Evolutionary conservation across 1,140 invertebrate species (phyloP).

Genomic region (Melanaphis sacchari): DNA sequence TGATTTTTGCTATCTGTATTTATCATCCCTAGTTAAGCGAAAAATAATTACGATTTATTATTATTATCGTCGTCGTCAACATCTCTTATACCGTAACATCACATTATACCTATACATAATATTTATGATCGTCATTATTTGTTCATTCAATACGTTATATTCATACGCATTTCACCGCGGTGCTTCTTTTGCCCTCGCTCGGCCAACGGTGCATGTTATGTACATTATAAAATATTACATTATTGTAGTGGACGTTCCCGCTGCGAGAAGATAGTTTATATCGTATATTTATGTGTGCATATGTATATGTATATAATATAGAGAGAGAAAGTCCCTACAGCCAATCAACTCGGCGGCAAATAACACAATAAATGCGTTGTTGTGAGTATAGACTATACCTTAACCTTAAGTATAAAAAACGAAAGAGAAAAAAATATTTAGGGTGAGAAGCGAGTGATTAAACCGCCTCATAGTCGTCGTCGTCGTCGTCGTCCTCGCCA

Average conservation of each 20-base stretch:
- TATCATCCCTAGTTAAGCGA: neutral
- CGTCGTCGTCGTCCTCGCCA: neutral
- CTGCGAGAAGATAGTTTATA: slow-evolving; percentile 27
- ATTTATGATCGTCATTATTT: neutral
- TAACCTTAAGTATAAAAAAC: neutral
- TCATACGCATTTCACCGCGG: neutral
- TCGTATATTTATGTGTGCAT: neutral
- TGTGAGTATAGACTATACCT: neutral
- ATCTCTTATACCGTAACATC: neutral
- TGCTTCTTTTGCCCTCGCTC: neutral
- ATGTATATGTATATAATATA: neutral
- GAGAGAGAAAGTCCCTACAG: slow-evolving; percentile 13
- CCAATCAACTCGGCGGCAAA: slow-evolving; percentile 27
- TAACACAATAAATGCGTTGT: neutral
- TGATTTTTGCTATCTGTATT: neutral
- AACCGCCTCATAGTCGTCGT: neutral
- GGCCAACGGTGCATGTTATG: neutral
- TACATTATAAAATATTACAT: neutral
- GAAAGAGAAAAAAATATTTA: slow-evolving; percentile 35
- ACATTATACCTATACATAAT: neutral
- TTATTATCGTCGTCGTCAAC: neutral
- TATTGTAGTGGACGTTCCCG: slow-evolving; percentile 1
- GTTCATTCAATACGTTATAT: neutral
- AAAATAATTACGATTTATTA: neutral
- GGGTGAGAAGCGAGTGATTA: slow-evolving; percentile 44